Evolutionary conservation across 2,113 vertebrate genomes (phyloP).

Genomic region (Etheostoma cragini): DNA sequence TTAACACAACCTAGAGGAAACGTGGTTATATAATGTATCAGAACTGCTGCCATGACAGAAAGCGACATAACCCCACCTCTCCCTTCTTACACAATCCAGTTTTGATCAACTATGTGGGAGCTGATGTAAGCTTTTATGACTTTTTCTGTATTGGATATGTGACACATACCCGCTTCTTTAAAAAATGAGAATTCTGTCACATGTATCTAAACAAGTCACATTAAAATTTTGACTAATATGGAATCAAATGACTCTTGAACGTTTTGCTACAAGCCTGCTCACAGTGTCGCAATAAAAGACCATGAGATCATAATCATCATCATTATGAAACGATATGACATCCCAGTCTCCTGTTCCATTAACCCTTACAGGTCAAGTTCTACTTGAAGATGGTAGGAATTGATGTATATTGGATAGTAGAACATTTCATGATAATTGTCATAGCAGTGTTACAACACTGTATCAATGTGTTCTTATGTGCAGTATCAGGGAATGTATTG

Average conservation of each 20-base stretch:
- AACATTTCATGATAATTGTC: neutral
- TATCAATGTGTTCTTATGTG: neutral
- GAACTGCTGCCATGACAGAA: slow-evolving; percentile 39
- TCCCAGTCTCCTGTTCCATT: neutral
- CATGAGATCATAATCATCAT: slow-evolving; percentile 5
- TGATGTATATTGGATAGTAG: neutral
- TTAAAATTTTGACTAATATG: neutral
- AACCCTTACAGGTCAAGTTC: neutral
- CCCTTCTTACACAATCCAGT: slow-evolving; percentile 8
- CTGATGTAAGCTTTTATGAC: neutral
- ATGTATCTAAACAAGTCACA: neutral
- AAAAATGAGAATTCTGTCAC: neutral
- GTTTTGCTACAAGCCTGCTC: neutral
- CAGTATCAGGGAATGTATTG: neutral
- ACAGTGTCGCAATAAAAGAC: neutral
- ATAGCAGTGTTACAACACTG: neutral
- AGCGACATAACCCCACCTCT: slow-evolving; percentile 13
- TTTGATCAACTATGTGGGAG: neutral
- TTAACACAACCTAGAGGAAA: slow-evolving; percentile 49
- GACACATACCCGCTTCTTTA: neutral
- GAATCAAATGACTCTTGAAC: neutral
- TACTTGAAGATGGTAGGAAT: neutral
- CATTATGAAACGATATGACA: slow-evolving; percentile 1
- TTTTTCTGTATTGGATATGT: neutral
- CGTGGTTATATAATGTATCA: slow-evolving; percentile 43